Conservation (phyloP, 2,113 vertebrate genomes). For the Laticauda laticaudata region DNA sequence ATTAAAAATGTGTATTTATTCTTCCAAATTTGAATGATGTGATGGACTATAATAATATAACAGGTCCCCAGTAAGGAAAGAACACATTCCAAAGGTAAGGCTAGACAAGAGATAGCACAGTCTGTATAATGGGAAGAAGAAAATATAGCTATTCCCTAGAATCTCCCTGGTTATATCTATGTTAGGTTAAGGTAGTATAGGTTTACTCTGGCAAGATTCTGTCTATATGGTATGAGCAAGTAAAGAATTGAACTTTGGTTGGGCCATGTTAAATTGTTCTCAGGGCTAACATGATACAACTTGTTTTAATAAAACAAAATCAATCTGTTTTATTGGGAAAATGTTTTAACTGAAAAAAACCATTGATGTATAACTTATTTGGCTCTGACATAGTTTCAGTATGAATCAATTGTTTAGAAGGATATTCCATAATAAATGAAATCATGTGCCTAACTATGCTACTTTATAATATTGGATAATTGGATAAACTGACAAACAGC, state of each 20-base stretch:
- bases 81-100: background rate
- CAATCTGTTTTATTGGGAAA: background rate
- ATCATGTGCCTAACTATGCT: no score
- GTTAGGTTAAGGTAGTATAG: background rate
- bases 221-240: background rate
- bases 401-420: background rate
- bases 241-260: background rate
- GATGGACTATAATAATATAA: background rate
- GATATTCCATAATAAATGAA: no score
- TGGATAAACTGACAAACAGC: no score
- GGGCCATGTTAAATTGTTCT: background rate
- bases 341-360: background rate
- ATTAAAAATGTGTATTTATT: background rate
- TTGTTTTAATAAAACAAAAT: background rate
- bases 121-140: background rate
- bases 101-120: background rate
- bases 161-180: background rate
- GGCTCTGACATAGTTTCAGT: background rate
- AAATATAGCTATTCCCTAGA: background rate
- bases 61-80: background rate
- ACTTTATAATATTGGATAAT: no score
- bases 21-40: no score
- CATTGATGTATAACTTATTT: background rate
- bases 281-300: background rate
- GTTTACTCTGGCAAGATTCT: background rate